Percentiles rank a stretch among this genome's conserved stretches.
Evolutionary conservation across 2,888 invertebrate species (phyloP).

Genomic region (Plutella xylostella): DNA sequence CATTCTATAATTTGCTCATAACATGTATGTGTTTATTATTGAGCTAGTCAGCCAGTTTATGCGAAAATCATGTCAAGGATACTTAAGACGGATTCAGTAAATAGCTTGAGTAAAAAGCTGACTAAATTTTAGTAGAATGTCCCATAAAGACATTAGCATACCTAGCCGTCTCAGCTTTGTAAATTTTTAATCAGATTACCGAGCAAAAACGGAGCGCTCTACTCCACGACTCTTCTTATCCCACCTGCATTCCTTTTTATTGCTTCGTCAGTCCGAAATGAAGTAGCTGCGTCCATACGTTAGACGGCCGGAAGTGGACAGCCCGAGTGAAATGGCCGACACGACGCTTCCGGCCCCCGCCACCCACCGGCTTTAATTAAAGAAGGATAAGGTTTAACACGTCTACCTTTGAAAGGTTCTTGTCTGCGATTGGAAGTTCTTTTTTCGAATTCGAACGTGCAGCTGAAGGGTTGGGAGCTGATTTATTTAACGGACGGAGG

Average conservation of each 20-base stretch:
- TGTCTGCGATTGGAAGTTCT: conserved; percentile 34
- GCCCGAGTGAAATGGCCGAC: conserved; percentile 45
- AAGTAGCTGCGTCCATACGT: conserved; percentile 57
- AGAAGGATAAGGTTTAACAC: conserved; percentile 62
- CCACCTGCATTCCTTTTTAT: conserved; percentile 51
- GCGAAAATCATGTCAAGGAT: too few species aligned
- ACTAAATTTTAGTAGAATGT: too few species aligned
- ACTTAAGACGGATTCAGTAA: too few species aligned
- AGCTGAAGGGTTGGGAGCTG: conserved; percentile 7
- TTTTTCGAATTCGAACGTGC: conserved; percentile 11
- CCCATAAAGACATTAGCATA: too few species aligned
- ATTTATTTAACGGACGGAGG: too few species aligned
- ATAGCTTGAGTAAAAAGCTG: too few species aligned
- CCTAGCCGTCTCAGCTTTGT: too few species aligned
- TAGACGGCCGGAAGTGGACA: conserved; percentile 50
- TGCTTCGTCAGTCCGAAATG: conserved; percentile 52
- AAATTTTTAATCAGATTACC: too few species aligned
- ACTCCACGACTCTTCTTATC: conserved; percentile 29
- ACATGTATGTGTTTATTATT: too few species aligned
- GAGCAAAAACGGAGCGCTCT: too few species aligned
- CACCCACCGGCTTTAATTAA: conserved; percentile 49
- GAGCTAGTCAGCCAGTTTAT: too few species aligned
- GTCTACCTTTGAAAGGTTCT: conserved; percentile 40
- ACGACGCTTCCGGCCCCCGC: conserved; percentile 28
- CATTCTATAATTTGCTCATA: too few species aligned